A percentile compares a stretch with the other conserved stretches of the same genome.
phyloP scores from a whole-genome alignment of 35 echinoderm and acorn worm species.

The Ptychodera flava region DNA sequence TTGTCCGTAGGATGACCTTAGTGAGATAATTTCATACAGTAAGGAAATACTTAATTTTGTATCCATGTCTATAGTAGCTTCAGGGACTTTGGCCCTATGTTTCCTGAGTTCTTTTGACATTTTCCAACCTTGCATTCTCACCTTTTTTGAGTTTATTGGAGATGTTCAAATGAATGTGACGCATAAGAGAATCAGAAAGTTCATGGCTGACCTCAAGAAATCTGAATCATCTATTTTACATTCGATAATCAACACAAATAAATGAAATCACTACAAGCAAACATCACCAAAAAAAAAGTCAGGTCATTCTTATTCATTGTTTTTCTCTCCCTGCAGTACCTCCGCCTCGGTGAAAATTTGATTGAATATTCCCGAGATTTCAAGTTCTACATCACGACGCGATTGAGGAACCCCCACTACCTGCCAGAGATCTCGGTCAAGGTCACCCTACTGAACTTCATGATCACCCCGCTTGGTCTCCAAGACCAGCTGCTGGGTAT shows the following conservation, averaged over 20 bases:
- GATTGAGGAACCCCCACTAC: slow-evolving; percentile 82
- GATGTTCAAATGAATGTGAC: too few relatives aligned
- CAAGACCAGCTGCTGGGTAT: slow-evolving; percentile 98
- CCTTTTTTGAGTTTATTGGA: too few relatives aligned
- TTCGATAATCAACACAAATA: not conserved
- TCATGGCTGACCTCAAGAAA: too few relatives aligned
- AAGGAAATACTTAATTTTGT: too few relatives aligned
- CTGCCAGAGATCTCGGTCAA: slow-evolving; percentile 98
- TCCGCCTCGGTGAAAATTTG: slow-evolving; percentile 85
- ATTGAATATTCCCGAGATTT: slow-evolving; percentile 97
- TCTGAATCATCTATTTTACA: not conserved
- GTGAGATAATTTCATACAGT: too few relatives aligned
- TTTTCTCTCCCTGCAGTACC: slow-evolving; percentile 48
- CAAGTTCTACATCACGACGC: slow-evolving; percentile 85
- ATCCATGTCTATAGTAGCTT: too few relatives aligned
- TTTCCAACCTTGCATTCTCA: too few relatives aligned
- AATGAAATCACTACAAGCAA: not conserved
- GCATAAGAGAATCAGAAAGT: too few relatives aligned
- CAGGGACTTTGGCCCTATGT: too few relatives aligned
- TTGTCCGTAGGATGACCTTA: too few relatives aligned
- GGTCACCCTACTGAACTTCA: slow-evolving; percentile 95
- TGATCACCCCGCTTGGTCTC: slow-evolving; percentile 98
- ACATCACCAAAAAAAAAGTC: not conserved
- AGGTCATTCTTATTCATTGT: too few relatives aligned
- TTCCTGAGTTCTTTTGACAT: too few relatives aligned